Evolutionary conservation across 92 coral and sea anemone genomes (phyloP), one percentile per base, ranked within the genome.

Genomic region (Porites rus): DNA sequence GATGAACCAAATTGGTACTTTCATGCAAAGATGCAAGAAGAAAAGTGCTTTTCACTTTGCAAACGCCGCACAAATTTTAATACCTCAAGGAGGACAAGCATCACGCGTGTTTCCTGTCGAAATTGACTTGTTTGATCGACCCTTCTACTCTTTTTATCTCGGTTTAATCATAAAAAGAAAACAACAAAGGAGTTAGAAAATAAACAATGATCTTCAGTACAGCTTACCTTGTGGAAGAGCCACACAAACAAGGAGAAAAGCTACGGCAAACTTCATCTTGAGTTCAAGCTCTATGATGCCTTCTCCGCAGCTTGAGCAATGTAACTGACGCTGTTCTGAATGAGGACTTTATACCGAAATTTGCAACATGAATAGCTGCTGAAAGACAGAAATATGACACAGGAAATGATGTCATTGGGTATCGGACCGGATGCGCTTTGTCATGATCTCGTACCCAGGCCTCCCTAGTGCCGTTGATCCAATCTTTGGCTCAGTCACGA

Each of bases 231-330:
- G 80, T 73, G 61, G 87, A 51, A 74, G 4, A 51, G 24, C 80
- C 72, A 83, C 72, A 21, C 74, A 73, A 17, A 74, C 63, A 43
- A 83, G 78, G 21, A 82, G 64, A 11, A 83, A 6, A 1, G 79
- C 72, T 52, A 83, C 73, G 16, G 80, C 73, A 46, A 73, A 12
- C 80, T 74, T 83, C 87, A 83, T 83, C 87, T 62, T 63, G 87
- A 46, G 3, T 12, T 8, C 24, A 20, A 13, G 38, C 69, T 31
- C 58, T 6, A 0, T 0, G 58, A 17, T 28, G 1, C 59, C 56
- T 14, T 56, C 31, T 1, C 17, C 6, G 6, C 11, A 13, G 68
- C 20, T 17, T 25, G 53, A 51, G 52, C 18, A 43, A 53, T 12
- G 58, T 12, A 17, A 56, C 78, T 62, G 59, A 50, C 4, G 16